A percentile compares a stretch with the other conserved stretches of the same genome.
Evolutionary conservation across 35 echinoderm and acorn worm genomes (phyloP).

Genomic region (Lytechinus variegatus): DNA sequence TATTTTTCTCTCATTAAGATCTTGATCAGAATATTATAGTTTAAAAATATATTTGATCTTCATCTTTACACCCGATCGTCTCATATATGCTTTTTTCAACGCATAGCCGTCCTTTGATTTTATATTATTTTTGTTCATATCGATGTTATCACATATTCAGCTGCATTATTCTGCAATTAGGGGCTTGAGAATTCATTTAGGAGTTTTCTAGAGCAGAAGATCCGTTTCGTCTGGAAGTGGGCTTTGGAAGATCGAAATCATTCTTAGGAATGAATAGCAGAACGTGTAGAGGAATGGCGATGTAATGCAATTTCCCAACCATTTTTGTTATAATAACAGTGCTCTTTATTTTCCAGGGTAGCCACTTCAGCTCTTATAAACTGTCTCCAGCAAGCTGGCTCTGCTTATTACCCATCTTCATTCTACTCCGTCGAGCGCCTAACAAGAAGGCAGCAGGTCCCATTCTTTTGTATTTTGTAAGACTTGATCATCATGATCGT

Average conservation of each 20-base stretch:
- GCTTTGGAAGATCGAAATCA: background rate
- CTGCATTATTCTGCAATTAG: background rate
- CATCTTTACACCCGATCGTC: background rate
- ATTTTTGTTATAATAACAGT: too few relatives aligned
- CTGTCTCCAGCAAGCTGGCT: too few relatives aligned
- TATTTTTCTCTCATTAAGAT: background rate
- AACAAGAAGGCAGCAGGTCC: too few relatives aligned
- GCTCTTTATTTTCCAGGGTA: too few relatives aligned
- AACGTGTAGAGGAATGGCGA: background rate
- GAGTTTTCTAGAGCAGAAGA: background rate
- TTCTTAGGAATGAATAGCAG: background rate
- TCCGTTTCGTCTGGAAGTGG: background rate
- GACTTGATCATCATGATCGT: too few relatives aligned
- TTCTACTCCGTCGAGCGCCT: too few relatives aligned
- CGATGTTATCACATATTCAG: background rate
- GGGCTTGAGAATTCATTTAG: background rate
- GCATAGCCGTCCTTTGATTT: background rate
- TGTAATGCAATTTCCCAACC: background rate
- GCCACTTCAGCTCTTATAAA: too few relatives aligned
- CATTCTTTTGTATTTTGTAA: too few relatives aligned
- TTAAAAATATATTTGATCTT: background rate
- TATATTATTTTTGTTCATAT: background rate
- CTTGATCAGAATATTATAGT: background rate
- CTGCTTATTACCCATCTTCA: too few relatives aligned
- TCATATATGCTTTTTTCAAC: background rate